A percentile compares a stretch with the other conserved stretches of the same genome.
Evolutionary conservation across 2,113 vertebrate genomes (phyloP).

Genomic region (Cariama cristata): DNA sequence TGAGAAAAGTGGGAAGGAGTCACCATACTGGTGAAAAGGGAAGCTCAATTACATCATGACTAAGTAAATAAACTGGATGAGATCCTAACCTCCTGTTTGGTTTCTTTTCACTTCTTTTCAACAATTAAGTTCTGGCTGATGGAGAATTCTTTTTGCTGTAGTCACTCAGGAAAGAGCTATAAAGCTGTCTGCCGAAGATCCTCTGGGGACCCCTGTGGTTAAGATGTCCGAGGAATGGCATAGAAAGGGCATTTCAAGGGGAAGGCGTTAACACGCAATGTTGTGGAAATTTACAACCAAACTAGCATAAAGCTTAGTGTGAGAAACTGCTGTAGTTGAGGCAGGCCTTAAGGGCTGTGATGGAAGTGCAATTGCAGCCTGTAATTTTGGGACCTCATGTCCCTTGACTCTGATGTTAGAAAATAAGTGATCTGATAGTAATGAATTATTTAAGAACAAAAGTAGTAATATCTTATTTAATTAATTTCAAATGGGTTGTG

Average conservation of each 20-base stretch:
- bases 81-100: background rate
- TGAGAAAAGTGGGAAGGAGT: background rate
- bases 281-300: background rate
- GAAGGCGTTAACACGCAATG: background rate
- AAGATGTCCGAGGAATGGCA: background rate
- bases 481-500: background rate
- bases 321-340: background rate
- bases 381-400: background rate
- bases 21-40: background rate
- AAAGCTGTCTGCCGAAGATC: background rate
- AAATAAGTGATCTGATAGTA: background rate
- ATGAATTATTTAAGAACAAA: background rate
- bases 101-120: conserved; percentile 2
- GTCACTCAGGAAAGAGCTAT: background rate
- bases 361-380: background rate
- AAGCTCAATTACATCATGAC: background rate
- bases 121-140: background rate
- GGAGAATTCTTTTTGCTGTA: background rate
- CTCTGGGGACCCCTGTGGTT: background rate
- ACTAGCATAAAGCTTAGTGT: background rate
- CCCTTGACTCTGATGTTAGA: background rate
- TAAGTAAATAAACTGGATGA: background rate
- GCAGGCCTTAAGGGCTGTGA: background rate
- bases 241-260: background rate
- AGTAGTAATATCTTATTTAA: background rate